Conservation (phyloP, 2,113 vertebrate species). For the Piliocolobus tephrosceles region DNA sequence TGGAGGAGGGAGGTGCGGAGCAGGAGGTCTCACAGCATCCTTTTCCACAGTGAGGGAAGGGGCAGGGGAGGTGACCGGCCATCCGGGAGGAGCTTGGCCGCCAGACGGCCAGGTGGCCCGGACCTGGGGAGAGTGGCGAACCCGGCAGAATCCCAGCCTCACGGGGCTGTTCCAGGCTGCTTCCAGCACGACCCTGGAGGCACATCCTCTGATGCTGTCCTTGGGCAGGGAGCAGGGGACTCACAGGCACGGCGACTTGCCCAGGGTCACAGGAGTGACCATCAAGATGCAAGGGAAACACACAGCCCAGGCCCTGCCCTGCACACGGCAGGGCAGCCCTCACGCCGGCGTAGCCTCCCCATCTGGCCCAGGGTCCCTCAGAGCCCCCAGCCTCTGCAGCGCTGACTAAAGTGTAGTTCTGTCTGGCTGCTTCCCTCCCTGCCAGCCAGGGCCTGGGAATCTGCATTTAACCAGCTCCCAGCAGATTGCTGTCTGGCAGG, state of each 20-base stretch:
- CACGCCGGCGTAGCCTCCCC: background rate
- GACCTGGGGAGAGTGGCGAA: background rate
- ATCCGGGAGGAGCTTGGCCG: background rate
- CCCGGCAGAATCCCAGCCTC: background rate
- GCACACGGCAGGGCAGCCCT: fast-evolving
- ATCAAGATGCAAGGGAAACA: background rate
- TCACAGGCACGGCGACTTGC: background rate
- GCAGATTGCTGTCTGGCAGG: background rate
- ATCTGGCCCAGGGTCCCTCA: background rate
- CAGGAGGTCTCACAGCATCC: background rate
- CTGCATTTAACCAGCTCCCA: background rate
- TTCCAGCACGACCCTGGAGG: background rate
- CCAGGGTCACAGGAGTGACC: background rate
- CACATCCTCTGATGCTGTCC: background rate
- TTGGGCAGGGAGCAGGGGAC: background rate
- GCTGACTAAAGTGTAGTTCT: background rate
- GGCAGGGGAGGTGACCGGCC: background rate
- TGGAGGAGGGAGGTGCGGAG: too few species aligned
- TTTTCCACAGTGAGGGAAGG: background rate
- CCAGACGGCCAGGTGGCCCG: background rate
- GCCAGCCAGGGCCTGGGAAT: background rate
- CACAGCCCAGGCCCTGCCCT: background rate
- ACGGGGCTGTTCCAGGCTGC: background rate
- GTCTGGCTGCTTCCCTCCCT: background rate
- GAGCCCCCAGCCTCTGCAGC: background rate